Evolutionary conservation across 2,888 invertebrate species (phyloP).

Genomic region (Andrena bucephala): DNA sequence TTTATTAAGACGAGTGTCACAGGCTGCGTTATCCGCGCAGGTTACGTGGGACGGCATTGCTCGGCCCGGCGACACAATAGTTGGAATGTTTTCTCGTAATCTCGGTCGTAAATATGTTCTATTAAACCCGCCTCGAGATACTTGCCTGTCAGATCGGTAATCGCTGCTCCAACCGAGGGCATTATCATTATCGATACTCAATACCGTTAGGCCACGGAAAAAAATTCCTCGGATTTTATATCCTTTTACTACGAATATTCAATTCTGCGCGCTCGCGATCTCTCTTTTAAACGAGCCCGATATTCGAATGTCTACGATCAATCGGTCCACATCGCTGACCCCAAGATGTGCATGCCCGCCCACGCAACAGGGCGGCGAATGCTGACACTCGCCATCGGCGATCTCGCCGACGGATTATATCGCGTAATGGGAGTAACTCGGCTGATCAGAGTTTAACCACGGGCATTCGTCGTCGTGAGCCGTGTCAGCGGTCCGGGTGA

Average conservation of each 20-base stretch:
- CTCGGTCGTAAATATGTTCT: slow-evolving; percentile 34
- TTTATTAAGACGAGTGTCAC: slow-evolving; percentile 52
- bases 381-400: neutral
- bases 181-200: neutral
- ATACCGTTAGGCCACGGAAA: neutral
- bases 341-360: too few relatives aligned
- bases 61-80: slow-evolving; percentile 31
- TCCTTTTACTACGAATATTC: too few relatives aligned
- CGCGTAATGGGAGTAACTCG: slow-evolving; percentile 2
- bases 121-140: slow-evolving; percentile 11
- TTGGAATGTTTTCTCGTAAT: slow-evolving; percentile 41
- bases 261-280: too few relatives aligned
- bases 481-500: slow-evolving; percentile 44
- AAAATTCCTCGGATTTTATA: neutral
- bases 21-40: slow-evolving; percentile 2
- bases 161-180: neutral
- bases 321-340: too few relatives aligned
- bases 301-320: too few relatives aligned
- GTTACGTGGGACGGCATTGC: slow-evolving; percentile 6
- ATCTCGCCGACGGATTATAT: neutral
- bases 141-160: neutral
- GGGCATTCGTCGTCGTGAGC: slow-evolving; percentile 23
- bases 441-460: slow-evolving; percentile 35
- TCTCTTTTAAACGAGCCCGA: too few relatives aligned
- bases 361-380: neutral